A percentile compares a stretch with the other conserved stretches of the same genome.
phyloP scores from a whole-genome alignment of 2,113 vertebrate species.

The Lethenteron camtschaticum region DNA sequence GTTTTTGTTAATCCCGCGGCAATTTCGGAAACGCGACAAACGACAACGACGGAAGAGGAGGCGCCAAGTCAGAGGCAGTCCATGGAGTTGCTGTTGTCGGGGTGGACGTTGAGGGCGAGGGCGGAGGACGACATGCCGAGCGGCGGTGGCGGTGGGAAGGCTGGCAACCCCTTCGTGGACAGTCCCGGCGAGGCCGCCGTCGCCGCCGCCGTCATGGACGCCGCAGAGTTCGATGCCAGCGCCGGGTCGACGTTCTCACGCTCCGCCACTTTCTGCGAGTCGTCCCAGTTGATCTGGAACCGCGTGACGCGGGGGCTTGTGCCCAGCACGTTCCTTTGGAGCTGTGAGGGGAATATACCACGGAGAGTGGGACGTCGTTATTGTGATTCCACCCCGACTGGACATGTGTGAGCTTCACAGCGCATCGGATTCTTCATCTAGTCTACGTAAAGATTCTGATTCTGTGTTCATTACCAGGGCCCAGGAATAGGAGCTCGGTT shows the following conservation, averaged over 20 bases:
- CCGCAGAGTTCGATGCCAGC: slow-evolving; percentile 36
- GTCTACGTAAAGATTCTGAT: no score
- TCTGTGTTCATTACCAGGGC: no score
- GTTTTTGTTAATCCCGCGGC: no score
- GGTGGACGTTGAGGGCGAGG: slow-evolving; percentile 31
- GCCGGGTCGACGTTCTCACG: slow-evolving; percentile 48
- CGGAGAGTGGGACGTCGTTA: neutral
- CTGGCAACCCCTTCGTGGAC: no score
- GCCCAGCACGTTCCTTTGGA: slow-evolving; percentile 64
- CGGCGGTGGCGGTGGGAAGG: no score
- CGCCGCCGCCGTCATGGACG: slow-evolving; percentile 24
- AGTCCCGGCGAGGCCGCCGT: slow-evolving; percentile 5
- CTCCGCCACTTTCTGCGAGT: slow-evolving; percentile 43
- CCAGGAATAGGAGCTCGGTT: no score
- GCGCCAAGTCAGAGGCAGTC: slow-evolving; percentile 33
- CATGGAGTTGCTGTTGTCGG: slow-evolving; percentile 51
- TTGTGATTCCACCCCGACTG: no score
- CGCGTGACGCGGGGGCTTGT: slow-evolving; percentile 66
- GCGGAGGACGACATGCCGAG: no score
- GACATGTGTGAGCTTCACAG: no score
- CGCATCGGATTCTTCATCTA: no score
- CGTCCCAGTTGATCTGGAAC: slow-evolving; percentile 82
- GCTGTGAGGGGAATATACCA: slow-evolving; percentile 20
- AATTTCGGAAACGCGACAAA: neutral
- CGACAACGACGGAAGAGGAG: neutral